Conservation (phyloP, 2,797 vertebrate species). For the Sebastes vulpes region DNA sequence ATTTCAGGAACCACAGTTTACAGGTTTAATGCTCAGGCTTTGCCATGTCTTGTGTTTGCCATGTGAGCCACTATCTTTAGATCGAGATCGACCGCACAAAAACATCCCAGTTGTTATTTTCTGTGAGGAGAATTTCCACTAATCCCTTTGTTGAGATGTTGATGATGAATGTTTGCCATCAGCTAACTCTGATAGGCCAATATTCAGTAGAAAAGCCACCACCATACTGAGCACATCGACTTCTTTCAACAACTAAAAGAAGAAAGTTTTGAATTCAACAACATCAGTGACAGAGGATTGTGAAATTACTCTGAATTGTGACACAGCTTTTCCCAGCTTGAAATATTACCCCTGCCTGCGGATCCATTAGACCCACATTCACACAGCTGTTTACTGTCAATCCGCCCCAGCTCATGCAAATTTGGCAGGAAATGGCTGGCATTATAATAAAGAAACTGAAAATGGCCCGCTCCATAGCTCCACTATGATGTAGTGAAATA, state of each 20-base stretch:
- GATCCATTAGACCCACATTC: slow-evolving; percentile 55
- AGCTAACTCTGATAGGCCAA: slow-evolving; percentile 19
- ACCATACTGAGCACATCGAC: background rate
- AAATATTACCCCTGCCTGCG: slow-evolving; percentile 55
- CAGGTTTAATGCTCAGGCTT: slow-evolving; percentile 56
- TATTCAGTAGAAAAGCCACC: slow-evolving; percentile 21
- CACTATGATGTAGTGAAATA: slow-evolving; percentile 61
- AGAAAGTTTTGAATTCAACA: slow-evolving; percentile 39
- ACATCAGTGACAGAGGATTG: slow-evolving; percentile 50
- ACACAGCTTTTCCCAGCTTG: slow-evolving; percentile 52
- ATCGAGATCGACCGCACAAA: slow-evolving; percentile 43
- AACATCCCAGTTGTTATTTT: slow-evolving; percentile 64
- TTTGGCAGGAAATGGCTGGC: slow-evolving; percentile 74
- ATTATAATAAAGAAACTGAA: slow-evolving; percentile 72
- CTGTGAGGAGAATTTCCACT: slow-evolving; percentile 43
- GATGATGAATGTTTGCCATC: slow-evolving; percentile 12
- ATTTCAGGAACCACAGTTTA: slow-evolving; percentile 66
- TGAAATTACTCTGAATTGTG: slow-evolving; percentile 59
- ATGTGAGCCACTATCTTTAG: slow-evolving; percentile 81
- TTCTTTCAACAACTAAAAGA: slow-evolving; percentile 42
- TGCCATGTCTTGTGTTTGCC: slow-evolving; percentile 74
- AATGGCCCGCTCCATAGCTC: slow-evolving; percentile 52
- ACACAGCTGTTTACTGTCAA: slow-evolving; percentile 73
- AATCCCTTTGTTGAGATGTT: slow-evolving; percentile 24
- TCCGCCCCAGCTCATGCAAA: slow-evolving; percentile 62